phyloP scores from a whole-genome alignment of 2,888 invertebrate genomes.

The Drosophila testacea region DNA sequence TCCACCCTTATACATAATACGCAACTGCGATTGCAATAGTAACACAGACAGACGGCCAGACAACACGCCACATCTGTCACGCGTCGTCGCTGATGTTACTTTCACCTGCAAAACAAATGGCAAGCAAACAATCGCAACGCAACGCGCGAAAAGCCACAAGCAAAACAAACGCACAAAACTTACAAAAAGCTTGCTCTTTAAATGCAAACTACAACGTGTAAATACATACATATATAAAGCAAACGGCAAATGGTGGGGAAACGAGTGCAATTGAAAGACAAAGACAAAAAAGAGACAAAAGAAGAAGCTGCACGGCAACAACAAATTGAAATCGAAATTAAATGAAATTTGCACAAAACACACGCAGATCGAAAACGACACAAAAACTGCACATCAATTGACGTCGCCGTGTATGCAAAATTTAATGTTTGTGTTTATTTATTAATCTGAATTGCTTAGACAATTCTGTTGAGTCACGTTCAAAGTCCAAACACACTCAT shows the following conservation, averaged over 20 bases:
- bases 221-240: no score
- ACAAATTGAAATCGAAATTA: conserved; percentile 16
- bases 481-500: conserved; percentile 69
- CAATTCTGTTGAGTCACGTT: conserved; percentile 71
- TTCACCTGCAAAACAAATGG: conserved; percentile 67
- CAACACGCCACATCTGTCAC: conserved; percentile 69
- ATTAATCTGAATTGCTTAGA: conserved; percentile 44
- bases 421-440: conserved; percentile 50
- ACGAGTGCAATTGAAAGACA: conserved; percentile 6
- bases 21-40: conserved; percentile 2
- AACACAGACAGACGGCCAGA: conserved; percentile 18
- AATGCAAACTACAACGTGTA: conserved; percentile 9
- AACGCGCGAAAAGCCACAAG: conserved; percentile 43
- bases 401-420: conserved; percentile 43
- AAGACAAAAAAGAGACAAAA: conserved; percentile 18
- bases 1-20: neutral
- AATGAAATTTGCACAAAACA: conserved; percentile 29
- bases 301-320: conserved; percentile 28
- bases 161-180: conserved; percentile 56
- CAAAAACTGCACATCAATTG: conserved; percentile 38
- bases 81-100: conserved; percentile 59
- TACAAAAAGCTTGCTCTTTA: conserved; percentile 40
- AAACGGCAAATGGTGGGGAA: conserved; percentile 1
- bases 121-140: conserved; percentile 24
- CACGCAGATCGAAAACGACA: conserved; percentile 22